Base-by-base conservation (phyloP, 2,888 invertebrate genomes). In the Rhodophaea formosa region DNA sequence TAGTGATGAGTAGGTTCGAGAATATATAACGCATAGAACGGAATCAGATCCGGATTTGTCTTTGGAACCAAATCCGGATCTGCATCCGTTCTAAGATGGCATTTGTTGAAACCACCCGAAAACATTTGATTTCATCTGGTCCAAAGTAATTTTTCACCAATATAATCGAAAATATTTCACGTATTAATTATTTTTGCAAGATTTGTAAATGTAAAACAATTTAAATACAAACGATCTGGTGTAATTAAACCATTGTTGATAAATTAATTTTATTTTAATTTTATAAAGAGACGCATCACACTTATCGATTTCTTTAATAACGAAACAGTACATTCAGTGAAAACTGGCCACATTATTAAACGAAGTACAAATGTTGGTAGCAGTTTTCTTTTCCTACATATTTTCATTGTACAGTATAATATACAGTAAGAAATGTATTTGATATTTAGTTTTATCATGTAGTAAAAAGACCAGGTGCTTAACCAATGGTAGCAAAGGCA, bases 401-500 rank as follows among this genome's bases (percentile, higher is more conserved):
- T 43, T 49, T 12, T 30, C 42, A 43, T 58, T 65, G 65, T 65
- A 65, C 65, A 65, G 65, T 53, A 53, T 60, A 59, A 57, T 23
- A 3, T 62, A 51, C 15, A 53, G 52, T 59, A 59, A 62, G 58
- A 53, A 54, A 58, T 56, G 51, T 61, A 61, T 53, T 58, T 58
- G 59, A 53, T 61, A 57, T 61, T 53, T 61, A 60, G 59, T 57
- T 53, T 29, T 56, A 43, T 56, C 17, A 30, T 29, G 47, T 55
- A 57, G 58, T 44, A 61, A 64, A 23, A 64, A 61, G 57, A 61
- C 61, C 60, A 14, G 30, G 10, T 51, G n/a, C 3, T 51, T 7
- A 3, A 12, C 8, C 0, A n/a, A 10, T 51, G 51, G 35, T 16
- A 39, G 12, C 0, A 14, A 17, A 6, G 39, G 10, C n/a, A 12